These are phyloP conservation scores for Aptenodytes forsteri DNA, from an alignment of 2,113 vertebrate species.

Conservation along the genomic window DNA sequence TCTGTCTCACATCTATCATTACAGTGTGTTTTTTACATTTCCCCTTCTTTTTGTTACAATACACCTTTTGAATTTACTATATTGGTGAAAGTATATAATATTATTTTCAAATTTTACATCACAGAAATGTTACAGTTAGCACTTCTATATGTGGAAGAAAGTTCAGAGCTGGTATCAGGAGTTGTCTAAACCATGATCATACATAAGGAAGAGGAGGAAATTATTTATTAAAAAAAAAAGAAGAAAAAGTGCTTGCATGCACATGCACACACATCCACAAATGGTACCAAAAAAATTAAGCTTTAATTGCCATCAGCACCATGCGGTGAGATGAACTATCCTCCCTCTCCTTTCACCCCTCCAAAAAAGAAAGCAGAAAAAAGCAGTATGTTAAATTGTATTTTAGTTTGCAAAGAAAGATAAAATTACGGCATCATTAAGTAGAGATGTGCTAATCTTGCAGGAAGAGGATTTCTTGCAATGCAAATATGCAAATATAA, in stretches of 20 bases:
- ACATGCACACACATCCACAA: background rate
- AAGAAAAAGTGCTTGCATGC: background rate
- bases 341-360: background rate
- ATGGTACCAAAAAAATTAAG: background rate
- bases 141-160: background rate
- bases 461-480: background rate
- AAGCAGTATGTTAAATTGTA: background rate
- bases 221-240: background rate
- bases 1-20: background rate
- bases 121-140: background rate
- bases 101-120: background rate
- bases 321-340: background rate
- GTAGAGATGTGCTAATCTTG: background rate
- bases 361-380: background rate
- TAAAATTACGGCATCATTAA: background rate
- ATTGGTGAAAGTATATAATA: background rate
- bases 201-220: background rate
- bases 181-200: background rate
- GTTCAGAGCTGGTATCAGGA: background rate
- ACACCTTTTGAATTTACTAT: background rate
- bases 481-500: background rate
- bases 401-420: background rate
- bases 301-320: background rate
- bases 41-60: background rate
- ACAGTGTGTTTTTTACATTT: background rate